Percentiles rank a stretch among this genome's conserved stretches.
These are phyloP conservation scores for Sialia sialis DNA, from an alignment of 2,113 vertebrate genomes.

Conservation along the genomic window DNA sequence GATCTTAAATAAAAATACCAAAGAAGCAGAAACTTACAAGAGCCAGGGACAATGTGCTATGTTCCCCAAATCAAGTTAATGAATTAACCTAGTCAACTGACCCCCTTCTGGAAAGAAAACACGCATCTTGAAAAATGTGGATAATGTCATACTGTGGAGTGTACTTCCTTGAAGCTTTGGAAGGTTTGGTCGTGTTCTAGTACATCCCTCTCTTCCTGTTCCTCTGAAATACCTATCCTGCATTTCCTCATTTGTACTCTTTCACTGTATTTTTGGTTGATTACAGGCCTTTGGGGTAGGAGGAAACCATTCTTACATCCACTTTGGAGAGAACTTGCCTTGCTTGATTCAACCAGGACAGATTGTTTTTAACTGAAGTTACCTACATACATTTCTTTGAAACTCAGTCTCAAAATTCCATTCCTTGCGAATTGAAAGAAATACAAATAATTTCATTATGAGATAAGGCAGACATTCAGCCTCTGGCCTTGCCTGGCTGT, in stretches of 20 bases:
- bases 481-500: background rate
- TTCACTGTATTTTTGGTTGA: background rate
- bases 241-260: background rate
- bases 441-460: background rate
- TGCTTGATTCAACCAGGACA: background rate
- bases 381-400: background rate
- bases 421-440: background rate
- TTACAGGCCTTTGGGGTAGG: background rate
- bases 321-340: background rate
- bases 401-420: background rate
- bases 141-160: accelerated
- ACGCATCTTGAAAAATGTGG: background rate
- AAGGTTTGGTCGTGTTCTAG: background rate
- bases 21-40: background rate
- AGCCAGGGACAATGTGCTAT: background rate
- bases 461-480: background rate
- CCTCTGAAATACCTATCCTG: background rate
- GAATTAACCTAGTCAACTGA: background rate
- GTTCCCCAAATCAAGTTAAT: background rate
- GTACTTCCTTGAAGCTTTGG: background rate
- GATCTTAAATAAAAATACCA: background rate
- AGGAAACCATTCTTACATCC: background rate
- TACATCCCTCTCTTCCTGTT: background rate
- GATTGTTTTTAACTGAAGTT: background rate
- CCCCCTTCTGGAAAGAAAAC: background rate